Evolutionary conservation across 2,888 invertebrate species (phyloP).

Genomic region (Cartodere bifasciata): DNA sequence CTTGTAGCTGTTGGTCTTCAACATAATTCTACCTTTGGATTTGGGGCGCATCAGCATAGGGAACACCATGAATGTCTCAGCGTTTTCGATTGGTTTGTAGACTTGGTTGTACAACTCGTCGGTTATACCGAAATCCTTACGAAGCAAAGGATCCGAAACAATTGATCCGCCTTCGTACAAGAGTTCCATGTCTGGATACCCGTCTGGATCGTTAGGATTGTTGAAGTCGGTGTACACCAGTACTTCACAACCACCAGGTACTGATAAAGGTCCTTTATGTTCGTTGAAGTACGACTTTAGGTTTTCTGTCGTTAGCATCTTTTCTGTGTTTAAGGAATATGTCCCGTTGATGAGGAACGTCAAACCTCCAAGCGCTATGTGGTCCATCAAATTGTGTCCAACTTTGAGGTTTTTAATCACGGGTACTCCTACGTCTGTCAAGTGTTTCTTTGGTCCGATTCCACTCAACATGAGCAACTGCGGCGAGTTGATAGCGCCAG

Average conservation of each 20-base stretch:
- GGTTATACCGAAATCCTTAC: slow-evolving; percentile 36
- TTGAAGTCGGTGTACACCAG: slow-evolving; percentile 51
- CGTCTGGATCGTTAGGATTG: slow-evolving; percentile 42
- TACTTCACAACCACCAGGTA: slow-evolving; percentile 54
- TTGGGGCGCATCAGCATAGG: slow-evolving; percentile 46
- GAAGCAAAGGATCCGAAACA: slow-evolving; percentile 38
- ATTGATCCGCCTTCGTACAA: slow-evolving; percentile 51
- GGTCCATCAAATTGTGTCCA: slow-evolving; percentile 42
- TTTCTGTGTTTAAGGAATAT: slow-evolving; percentile 30
- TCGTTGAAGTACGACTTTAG: slow-evolving; percentile 28
- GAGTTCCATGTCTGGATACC: slow-evolving; percentile 54
- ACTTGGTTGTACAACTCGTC: slow-evolving; percentile 29
- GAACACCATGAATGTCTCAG: slow-evolving; percentile 37
- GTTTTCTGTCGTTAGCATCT: slow-evolving; percentile 23
- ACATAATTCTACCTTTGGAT: slow-evolving; percentile 44
- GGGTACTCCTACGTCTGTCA: slow-evolving; percentile 31
- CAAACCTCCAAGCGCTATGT: slow-evolving; percentile 50
- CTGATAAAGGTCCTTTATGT: slow-evolving; percentile 37
- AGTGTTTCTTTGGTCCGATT: slow-evolving; percentile 36
- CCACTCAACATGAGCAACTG: slow-evolving; percentile 68
- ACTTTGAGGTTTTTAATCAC: slow-evolving; percentile 40
- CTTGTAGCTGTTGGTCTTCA: slow-evolving; percentile 41
- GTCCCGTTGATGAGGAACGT: slow-evolving; percentile 48
- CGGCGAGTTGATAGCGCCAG: slow-evolving; percentile 57
- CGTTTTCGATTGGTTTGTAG: slow-evolving; percentile 28